Percentiles rank a stretch among this genome's conserved stretches.
These are phyloP conservation scores for Heliconius ismenius DNA, from an alignment of 2,888 invertebrate genomes.

Conservation along the genomic window DNA sequence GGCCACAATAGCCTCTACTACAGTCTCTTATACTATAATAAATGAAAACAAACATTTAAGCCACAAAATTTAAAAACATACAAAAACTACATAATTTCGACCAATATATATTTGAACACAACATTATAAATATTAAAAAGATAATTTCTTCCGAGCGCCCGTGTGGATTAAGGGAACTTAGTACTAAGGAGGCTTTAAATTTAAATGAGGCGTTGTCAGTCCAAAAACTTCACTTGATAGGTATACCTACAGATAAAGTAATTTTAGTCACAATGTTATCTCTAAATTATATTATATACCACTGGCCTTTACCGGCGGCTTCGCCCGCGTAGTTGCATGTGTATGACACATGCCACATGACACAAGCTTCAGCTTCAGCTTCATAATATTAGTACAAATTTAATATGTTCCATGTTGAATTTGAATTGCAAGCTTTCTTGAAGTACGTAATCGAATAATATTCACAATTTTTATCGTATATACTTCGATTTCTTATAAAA, in stretches of 20 bases:
- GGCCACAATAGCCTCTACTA: no score
- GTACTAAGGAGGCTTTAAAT: slow-evolving; percentile 19
- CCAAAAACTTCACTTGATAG: slow-evolving; percentile 2
- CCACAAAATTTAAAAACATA: no score
- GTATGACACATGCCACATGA: not conserved
- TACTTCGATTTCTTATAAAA: no score
- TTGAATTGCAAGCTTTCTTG: not conserved
- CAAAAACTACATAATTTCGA: not conserved
- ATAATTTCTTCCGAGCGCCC: slow-evolving; percentile 4
- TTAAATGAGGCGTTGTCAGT: slow-evolving; percentile 26
- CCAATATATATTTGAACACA: not conserved
- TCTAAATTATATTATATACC: not conserved
- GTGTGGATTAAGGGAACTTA: slow-evolving; percentile 13
- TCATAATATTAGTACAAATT: not conserved
- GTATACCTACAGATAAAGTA: not conserved
- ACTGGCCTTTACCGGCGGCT: not conserved
- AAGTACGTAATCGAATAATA: no score
- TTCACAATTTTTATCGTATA: no score
- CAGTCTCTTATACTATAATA: no score
- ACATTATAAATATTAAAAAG: slow-evolving; percentile 11
- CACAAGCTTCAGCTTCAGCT: no score
- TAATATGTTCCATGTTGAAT: not conserved
- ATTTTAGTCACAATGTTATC: not conserved
- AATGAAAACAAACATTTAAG: no score
- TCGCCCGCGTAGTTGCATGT: not conserved